Base-by-base conservation (phyloP, 2,797 vertebrate genomes). In the Neomorphus geoffroyi region DNA sequence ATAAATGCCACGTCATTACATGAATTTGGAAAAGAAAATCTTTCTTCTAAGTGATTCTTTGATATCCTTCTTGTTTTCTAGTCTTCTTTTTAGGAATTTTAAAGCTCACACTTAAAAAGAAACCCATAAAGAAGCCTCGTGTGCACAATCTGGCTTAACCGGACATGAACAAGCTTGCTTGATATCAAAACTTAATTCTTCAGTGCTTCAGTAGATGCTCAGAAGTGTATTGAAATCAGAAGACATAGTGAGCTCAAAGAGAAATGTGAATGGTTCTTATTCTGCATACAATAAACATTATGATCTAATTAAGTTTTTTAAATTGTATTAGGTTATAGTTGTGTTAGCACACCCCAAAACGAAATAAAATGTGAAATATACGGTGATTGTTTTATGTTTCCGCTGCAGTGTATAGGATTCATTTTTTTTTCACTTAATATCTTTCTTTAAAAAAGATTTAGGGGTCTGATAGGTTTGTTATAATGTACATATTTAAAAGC, bases 21-120 rank as follows among this genome's bases (percentile, higher is more conserved):
- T 35, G 10, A 85, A 82, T 90, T 78, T 90, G 64, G 41, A 69
- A 81, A 88, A 96, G 11, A 45, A 80, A 78, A 83, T 57, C 28
- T 41, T 93, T 95, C 51, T 72, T 88, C 50, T 94, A 53, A 92
- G 27, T 73, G 73, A 87, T 87, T 46, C 83, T 66, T 75, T 67
- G 26, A 85, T 79, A 93, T 86, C 27, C 18, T 93, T 88, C 79
- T 86, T 75, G 67, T 77, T 96, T 74, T 89, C 50, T 74, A 70
- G 66, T 53, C 45, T 73, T 92, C 64, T 83, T 80, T 46, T 62
- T 45, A 72, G 24, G 23, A 82, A 77, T 66, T 82, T 81, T 83
- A 58, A 88, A 80, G 56, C 13, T 84, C 14, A 3, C 6, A 39
- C 51, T 88, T 89, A 46, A 89, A 89, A 78, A 83, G 28, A 11